Percentiles rank a stretch among this genome's conserved stretches.
Conservation (phyloP, 2,888 invertebrate genomes). For the Dastarcus helophoroides region DNA sequence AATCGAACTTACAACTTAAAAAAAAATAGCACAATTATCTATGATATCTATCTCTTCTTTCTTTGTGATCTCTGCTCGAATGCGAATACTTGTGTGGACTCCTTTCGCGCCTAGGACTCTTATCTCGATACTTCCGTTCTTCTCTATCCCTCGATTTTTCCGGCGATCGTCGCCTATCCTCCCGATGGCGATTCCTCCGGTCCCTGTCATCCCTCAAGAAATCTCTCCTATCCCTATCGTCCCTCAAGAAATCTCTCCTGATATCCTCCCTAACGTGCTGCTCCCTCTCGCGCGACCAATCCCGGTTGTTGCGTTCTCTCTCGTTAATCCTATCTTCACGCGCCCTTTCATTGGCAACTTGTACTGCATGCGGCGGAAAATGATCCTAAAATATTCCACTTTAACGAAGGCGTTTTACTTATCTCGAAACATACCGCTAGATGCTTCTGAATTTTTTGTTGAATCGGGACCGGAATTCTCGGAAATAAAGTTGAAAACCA, state of each 20-base stretch:
- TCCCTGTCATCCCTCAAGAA: slow-evolving; percentile 25
- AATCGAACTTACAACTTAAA: too few species aligned
- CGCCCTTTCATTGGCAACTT: slow-evolving; percentile 21
- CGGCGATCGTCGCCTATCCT: too few species aligned
- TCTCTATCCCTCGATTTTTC: slow-evolving; percentile 20
- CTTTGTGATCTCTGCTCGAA: too few species aligned
- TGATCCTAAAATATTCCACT: slow-evolving; percentile 29
- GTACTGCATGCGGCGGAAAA: slow-evolving; percentile 31
- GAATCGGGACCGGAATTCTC: slow-evolving; percentile 95
- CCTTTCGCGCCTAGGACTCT: slow-evolving; percentile 25
- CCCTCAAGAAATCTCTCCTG: slow-evolving; percentile 27
- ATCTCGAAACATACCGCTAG: slow-evolving; percentile 38
- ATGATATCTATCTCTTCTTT: slow-evolving; percentile 29
- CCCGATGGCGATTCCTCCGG: slow-evolving; percentile 8
- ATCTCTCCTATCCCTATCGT: slow-evolving; percentile 22
- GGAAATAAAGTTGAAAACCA: slow-evolving; percentile 99
- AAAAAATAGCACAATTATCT: too few species aligned
- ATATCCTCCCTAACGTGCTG: slow-evolving; percentile 25
- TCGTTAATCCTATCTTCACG: slow-evolving; percentile 25
- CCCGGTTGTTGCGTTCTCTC: slow-evolving; percentile 23
- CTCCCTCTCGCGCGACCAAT: slow-evolving; percentile 24
- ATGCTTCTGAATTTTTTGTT: slow-evolving; percentile 77
- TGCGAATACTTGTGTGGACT: slow-evolving; percentile 11
- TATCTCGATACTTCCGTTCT: slow-evolving; percentile 16
- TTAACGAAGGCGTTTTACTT: too few species aligned